Percentiles rank a stretch among this genome's conserved stretches.
Evolutionary conservation across 2,888 invertebrate species (phyloP).

Genomic region (Charanyca ferruginea): DNA sequence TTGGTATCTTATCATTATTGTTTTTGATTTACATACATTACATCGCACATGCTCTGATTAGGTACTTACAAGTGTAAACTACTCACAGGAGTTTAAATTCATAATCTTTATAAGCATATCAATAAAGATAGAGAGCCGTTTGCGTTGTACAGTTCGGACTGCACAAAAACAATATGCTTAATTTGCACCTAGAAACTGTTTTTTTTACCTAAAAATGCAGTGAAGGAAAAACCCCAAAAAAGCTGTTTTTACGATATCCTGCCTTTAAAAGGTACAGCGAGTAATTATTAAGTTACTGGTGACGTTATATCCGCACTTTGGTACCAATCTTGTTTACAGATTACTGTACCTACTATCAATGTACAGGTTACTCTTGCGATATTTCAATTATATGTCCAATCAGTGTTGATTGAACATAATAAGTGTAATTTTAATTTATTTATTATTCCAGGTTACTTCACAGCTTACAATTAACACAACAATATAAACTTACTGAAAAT

Average conservation of each 20-base stretch:
- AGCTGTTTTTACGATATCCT: conserved; percentile 19
- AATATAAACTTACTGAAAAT: too few relatives aligned
- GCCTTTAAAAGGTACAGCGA: background rate
- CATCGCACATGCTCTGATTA: background rate
- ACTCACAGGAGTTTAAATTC: background rate
- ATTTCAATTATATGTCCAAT: conserved; percentile 21
- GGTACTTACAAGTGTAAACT: background rate
- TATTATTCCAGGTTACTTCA: too few relatives aligned
- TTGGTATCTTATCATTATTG: conserved; percentile 32
- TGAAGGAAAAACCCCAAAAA: conserved; percentile 35
- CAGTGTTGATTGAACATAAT: conserved; percentile 18
- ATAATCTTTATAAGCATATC: conserved; percentile 17
- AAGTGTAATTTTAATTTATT: too few relatives aligned
- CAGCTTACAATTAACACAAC: too few relatives aligned
- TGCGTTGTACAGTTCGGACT: conserved; percentile 1
- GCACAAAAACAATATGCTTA: conserved; percentile 14
- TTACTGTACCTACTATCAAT: too few relatives aligned
- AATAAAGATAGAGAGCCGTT: conserved; percentile 14
- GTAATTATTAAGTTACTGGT: conserved; percentile 14
- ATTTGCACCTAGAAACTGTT: conserved; percentile 19
- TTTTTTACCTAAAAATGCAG: conserved; percentile 17
- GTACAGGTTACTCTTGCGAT: background rate
- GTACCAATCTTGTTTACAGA: background rate
- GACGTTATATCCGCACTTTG: conserved; percentile 12
- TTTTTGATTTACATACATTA: conserved; percentile 21